Percentiles rank a stretch among this genome's conserved stretches.
phyloP scores from a whole-genome alignment of 2,113 vertebrate genomes.

The Rynchops niger region DNA sequence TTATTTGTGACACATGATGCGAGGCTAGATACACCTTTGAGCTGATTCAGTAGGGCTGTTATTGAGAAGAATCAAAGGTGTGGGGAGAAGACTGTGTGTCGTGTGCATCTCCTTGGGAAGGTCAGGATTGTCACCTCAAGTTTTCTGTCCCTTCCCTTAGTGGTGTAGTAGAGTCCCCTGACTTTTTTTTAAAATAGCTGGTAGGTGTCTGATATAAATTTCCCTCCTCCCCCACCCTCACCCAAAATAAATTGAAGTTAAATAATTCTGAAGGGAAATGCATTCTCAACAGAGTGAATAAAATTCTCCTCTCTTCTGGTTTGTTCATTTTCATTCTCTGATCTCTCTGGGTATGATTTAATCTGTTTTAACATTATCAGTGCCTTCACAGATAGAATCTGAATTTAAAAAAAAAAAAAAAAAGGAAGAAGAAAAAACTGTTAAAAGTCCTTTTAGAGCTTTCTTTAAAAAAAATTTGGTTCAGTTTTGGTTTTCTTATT shows the following conservation, averaged over 20 bases:
- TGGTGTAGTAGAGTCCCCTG: background rate
- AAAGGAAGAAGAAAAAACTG: background rate
- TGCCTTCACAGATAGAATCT: background rate
- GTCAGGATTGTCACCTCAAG: background rate
- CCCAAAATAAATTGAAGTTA: background rate
- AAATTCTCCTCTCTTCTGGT: background rate
- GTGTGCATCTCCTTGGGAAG: background rate
- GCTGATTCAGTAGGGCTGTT: background rate
- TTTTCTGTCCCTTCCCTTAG: background rate
- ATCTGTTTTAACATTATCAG: background rate
- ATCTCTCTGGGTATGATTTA: background rate
- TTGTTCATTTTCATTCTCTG: conserved; percentile 3
- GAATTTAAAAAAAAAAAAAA: background rate
- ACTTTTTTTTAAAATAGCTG: background rate
- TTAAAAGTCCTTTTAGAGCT: background rate
- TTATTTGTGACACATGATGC: background rate
- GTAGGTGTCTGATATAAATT: background rate
- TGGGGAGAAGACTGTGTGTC: background rate
- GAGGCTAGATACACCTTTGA: background rate
- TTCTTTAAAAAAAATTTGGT: background rate
- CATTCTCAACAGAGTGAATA: background rate
- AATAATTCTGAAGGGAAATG: background rate
- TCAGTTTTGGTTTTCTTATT: background rate
- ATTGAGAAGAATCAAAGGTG: background rate
- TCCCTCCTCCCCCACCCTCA: fast-evolving